phyloP scores from a whole-genome alignment of 2,113 vertebrate species.

The Lichenostomus cassidix region DNA sequence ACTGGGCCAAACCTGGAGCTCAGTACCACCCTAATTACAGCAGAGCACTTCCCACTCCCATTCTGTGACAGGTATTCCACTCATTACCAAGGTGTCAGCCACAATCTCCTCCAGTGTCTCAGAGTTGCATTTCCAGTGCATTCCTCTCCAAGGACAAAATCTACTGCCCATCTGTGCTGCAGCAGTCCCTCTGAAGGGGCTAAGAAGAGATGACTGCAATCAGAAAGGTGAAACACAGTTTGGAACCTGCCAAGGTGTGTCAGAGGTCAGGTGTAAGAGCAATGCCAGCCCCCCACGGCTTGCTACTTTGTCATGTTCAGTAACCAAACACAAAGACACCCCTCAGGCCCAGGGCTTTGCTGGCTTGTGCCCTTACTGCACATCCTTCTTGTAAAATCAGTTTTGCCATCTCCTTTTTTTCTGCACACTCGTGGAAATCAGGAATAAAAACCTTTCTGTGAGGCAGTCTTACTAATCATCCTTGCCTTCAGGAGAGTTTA shows the following conservation, averaged over 20 bases:
- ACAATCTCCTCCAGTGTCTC: neutral
- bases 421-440: rapidly evolving
- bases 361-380: neutral
- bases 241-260: neutral
- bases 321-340: neutral
- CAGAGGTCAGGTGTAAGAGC: neutral
- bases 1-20: neutral
- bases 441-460: neutral
- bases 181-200: neutral
- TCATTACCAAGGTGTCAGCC: neutral
- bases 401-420: neutral
- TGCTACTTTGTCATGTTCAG: rapidly evolving
- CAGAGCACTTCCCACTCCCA: neutral
- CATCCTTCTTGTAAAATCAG: neutral
- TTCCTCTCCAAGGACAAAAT: neutral
- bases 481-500: neutral
- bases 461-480: neutral
- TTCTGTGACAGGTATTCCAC: neutral
- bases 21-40: neutral
- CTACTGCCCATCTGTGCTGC: neutral
- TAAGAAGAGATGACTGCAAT: neutral
- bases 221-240: neutral
- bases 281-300: rapidly evolving
- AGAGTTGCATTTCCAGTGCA: neutral
- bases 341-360: neutral